Percentiles rank a stretch among this genome's conserved stretches.
These are phyloP conservation scores for Rhinella marina DNA, from an alignment of 2,797 vertebrate species.

Conservation along the genomic window DNA sequence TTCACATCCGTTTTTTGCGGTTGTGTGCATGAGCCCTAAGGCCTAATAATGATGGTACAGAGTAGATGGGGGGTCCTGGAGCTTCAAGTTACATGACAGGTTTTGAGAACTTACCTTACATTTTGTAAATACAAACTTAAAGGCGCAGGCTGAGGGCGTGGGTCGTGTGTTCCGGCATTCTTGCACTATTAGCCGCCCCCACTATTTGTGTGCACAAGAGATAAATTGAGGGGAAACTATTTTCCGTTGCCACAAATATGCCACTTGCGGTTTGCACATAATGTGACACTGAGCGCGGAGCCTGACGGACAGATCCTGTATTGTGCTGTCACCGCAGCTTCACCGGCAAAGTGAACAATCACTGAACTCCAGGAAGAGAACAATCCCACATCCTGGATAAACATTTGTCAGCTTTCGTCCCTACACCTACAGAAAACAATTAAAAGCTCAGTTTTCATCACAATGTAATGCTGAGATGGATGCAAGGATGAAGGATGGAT, in stretches of 20 bases:
- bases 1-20: no score
- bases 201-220: neutral
- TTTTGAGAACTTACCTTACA: neutral
- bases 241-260: conserved; percentile 27
- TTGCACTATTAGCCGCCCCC: neutral
- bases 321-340: conserved; percentile 5
- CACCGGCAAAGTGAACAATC: conserved; percentile 21
- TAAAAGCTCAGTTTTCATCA: conserved; percentile 39
- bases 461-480: conserved; percentile 13
- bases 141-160: neutral
- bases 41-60: no score
- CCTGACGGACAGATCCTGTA: conserved; percentile 18
- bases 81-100: neutral
- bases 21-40: no score
- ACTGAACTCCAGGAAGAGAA: conserved; percentile 38
- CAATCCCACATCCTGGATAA: conserved; percentile 57
- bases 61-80: neutral
- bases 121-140: neutral
- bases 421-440: conserved; percentile 57
- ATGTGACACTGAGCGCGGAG: neutral
- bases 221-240: conserved; percentile 14
- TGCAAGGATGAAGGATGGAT: neutral
- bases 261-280: conserved; percentile 11
- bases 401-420: conserved; percentile 50
- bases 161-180: conserved; percentile 30